Percentiles rank a stretch among this genome's conserved stretches.
phyloP scores from a whole-genome alignment of 2,797 vertebrate genomes.

The Myripristis murdjan region DNA sequence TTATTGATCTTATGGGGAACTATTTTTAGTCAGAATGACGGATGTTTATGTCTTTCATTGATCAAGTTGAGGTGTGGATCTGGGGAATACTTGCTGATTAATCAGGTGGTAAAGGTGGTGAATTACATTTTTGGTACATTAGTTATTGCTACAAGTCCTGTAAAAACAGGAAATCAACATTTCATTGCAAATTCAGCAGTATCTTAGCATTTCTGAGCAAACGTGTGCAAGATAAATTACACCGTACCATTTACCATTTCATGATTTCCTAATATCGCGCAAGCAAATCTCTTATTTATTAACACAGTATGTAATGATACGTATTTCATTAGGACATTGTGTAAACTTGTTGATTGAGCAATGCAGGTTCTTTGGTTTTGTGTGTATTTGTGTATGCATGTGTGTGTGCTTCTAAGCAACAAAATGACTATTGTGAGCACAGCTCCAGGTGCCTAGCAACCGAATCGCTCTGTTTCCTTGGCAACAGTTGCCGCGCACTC shows the following conservation, averaged over 20 bases:
- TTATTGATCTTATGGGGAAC: constrained; percentile 78
- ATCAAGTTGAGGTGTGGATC: constrained; percentile 71
- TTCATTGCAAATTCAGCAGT: constrained; percentile 75
- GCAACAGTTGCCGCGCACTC: constrained; percentile 88
- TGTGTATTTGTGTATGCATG: constrained; percentile 60
- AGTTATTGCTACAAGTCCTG: constrained; percentile 74
- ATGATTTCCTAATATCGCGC: constrained; percentile 63
- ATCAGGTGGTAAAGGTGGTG: constrained; percentile 65
- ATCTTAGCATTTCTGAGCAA: constrained; percentile 70
- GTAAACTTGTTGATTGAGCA: constrained; percentile 78
- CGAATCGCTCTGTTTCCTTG: constrained; percentile 87
- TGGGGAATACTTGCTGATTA: constrained; percentile 74
- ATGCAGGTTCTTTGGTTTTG: constrained; percentile 62
- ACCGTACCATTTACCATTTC: constrained; percentile 53
- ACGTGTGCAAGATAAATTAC: constrained; percentile 67
- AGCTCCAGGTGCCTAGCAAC: constrained; percentile 89
- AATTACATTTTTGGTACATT: constrained; percentile 75
- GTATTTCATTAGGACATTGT: constrained; percentile 49
- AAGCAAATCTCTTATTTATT: constrained; percentile 69
- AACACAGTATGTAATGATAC: constrained; percentile 48
- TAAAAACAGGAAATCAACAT: constrained; percentile 72
- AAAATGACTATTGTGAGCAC: constrained; percentile 87
- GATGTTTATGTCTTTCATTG: constrained; percentile 84
- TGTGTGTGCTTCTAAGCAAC: constrained; percentile 78
- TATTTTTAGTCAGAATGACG: constrained; percentile 84